Evolutionary conservation across 2,113 vertebrate species (phyloP).

Genomic region (Muntiacus muntjak): DNA sequence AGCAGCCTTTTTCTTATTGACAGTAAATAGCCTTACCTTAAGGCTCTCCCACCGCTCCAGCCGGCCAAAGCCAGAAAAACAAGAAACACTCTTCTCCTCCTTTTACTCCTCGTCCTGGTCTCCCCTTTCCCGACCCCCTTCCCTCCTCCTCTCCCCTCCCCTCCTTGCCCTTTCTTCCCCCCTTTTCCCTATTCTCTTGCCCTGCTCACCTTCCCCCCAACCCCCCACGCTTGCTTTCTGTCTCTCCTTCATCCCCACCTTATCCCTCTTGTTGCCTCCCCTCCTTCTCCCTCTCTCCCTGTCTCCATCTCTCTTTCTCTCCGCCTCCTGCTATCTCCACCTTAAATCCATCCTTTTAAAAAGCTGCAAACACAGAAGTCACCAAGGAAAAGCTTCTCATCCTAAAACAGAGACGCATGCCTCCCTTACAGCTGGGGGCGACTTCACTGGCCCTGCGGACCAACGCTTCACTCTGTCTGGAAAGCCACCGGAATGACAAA

Average conservation of each 20-base stretch:
- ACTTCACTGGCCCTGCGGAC: not conserved
- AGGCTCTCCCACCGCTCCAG: not conserved
- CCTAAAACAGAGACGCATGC: not conserved
- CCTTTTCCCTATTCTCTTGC: not conserved
- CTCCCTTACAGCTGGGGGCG: not conserved
- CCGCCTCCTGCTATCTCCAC: not conserved
- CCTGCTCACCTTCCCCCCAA: not conserved
- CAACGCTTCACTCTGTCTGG: constrained; percentile 37
- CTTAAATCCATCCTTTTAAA: not conserved
- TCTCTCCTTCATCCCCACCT: not conserved
- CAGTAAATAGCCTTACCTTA: constrained; percentile 38
- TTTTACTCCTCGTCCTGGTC: not conserved
- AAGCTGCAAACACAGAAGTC: not conserved
- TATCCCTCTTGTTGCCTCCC: not conserved
- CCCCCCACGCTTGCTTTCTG: not conserved
- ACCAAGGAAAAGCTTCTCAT: not conserved
- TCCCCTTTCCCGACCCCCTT: not conserved
- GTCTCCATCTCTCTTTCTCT: not conserved
- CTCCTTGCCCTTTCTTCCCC: not conserved
- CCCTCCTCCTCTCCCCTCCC: not conserved
- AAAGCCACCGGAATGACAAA: constrained; percentile 70
- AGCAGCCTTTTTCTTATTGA: constrained; percentile 43
- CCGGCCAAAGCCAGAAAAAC: not conserved
- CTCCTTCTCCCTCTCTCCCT: no score
- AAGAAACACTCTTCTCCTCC: not conserved